These are phyloP conservation scores for Caenorhabditis imperialis DNA, from an alignment of 2,888 invertebrate species.

Conservation along the genomic window DNA sequence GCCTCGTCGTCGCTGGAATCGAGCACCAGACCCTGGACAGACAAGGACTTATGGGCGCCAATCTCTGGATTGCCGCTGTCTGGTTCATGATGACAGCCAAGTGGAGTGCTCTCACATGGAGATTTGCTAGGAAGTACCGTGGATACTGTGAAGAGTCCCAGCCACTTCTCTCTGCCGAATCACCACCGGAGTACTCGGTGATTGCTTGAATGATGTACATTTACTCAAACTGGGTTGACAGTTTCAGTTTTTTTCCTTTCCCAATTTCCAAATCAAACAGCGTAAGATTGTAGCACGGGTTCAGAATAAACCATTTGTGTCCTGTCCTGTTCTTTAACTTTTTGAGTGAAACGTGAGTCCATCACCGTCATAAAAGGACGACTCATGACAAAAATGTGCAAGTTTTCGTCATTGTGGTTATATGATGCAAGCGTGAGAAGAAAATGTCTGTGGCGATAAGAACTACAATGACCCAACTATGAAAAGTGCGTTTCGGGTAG, in stretches of 20 bases:
- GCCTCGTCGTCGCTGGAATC: slow-evolving; percentile 69
- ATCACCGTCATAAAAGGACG: slow-evolving; percentile 3
- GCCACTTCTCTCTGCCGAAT: slow-evolving; percentile 33
- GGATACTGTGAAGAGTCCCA: slow-evolving; percentile 35
- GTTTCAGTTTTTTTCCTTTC: slow-evolving; percentile 13
- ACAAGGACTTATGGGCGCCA: slow-evolving; percentile 69
- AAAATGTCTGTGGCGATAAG: slow-evolving; percentile 13
- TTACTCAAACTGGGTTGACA: slow-evolving; percentile 38
- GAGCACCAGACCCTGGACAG: slow-evolving; percentile 66
- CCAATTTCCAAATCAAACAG: slow-evolving; percentile 4
- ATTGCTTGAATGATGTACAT: slow-evolving; percentile 35
- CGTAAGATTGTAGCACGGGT: slow-evolving; percentile 39
- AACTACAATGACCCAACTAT: not conserved
- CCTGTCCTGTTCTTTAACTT: too few species aligned
- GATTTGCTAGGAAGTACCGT: slow-evolving; percentile 52
- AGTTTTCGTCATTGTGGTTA: slow-evolving; percentile 30
- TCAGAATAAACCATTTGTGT: slow-evolving; percentile 30
- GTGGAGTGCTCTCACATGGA: slow-evolving; percentile 59
- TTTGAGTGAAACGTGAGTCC: too few species aligned
- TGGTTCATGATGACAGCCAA: slow-evolving; percentile 76
- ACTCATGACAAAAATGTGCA: slow-evolving; percentile 2
- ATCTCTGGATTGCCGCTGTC: slow-evolving; percentile 75
- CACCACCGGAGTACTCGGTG: slow-evolving; percentile 49
- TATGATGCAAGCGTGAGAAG: slow-evolving; percentile 44
- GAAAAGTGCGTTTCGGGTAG: slow-evolving; percentile 6